Evolutionary conservation across 2,888 invertebrate genomes (phyloP).

Genomic region (Agrilus mali): DNA sequence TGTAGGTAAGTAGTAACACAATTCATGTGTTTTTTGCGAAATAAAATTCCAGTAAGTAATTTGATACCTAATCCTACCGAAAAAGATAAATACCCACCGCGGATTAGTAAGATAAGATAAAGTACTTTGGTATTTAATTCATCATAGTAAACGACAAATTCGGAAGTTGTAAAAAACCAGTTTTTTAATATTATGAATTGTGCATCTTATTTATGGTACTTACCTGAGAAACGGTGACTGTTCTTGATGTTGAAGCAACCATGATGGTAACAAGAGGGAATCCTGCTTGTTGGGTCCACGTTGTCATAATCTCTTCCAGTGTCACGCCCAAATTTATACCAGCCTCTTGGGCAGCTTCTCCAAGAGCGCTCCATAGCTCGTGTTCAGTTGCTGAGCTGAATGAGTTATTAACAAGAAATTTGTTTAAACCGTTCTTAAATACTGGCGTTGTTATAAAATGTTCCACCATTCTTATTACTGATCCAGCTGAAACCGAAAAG

Average conservation of each 20-base stretch:
- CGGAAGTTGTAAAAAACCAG: too few species aligned
- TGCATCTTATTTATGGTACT: too few species aligned
- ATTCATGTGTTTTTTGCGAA: too few species aligned
- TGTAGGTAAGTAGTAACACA: too few species aligned
- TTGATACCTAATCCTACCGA: too few species aligned
- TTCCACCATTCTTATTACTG: constrained; percentile 35
- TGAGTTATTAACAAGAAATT: constrained; percentile 10
- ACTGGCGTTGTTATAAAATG: constrained; percentile 9
- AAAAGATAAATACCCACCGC: too few species aligned
- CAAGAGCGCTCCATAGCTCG: not conserved
- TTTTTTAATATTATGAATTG: too few species aligned
- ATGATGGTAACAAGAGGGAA: constrained; percentile 39
- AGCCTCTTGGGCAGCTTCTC: not conserved
- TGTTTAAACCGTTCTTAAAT: constrained; percentile 9
- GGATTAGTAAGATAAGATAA: too few species aligned
- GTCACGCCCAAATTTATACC: not conserved
- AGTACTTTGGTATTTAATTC: too few species aligned
- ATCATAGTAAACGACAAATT: not conserved
- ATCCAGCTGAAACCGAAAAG: constrained; percentile 37
- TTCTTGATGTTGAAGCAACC: not conserved
- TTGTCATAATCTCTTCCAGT: constrained; percentile 35
- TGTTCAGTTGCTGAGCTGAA: not conserved
- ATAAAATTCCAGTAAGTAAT: too few species aligned
- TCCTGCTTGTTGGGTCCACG: constrained; percentile 49
- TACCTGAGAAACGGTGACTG: too few species aligned